Evolutionary conservation across 2,888 invertebrate genomes (phyloP), one percentile per base, ranked within the genome.

Genomic region (Drosophila lutescens): DNA sequence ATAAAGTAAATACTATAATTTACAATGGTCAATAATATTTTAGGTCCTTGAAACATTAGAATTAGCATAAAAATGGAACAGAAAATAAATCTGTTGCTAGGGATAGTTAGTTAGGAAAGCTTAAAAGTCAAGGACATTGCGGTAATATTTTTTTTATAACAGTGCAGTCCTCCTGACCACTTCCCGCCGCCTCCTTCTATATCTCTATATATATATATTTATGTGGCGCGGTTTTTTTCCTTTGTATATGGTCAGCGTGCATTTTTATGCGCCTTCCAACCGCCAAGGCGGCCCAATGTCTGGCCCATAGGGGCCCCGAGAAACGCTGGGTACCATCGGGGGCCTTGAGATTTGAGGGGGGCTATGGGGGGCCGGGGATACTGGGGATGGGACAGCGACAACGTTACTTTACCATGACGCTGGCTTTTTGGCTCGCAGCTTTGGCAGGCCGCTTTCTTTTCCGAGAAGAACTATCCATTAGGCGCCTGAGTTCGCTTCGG

Each of bases 391-490:
- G 54, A 44, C 70, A 55, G 49, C 76, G 63, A 67, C 87, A 80
- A 85, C 87, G 86, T 85, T 85, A 80, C 83, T 84, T 84, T 77
- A 86, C 80, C 71, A 71, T 71, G 71, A 71, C 71, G 74, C 56
- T 74, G 51, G 74, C 74, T 71, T 71, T 71, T 67, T 67, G 68
- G 72, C 63, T 72, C 30, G 46, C 59, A 68, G 67, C 67, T 68
- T 68, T 72, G 88, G 84, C 82, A 88, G 79, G 81, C 87, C 89
- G 83, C 83, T 83, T 83, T 83, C 83, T 83, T 83, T 83, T 83
- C 83, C 85, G 69, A 83, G 83, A 83, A 83, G 81, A 88, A 84
- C 88, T 88, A 88, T 84, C 84, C 83, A 83, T 83, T 83, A 83
- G 83, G 83, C 88, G 88, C 83, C 83, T 88, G 79, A 88, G 86